Evolutionary conservation across 37 sponge, comb jelly and placozoan genomes (phyloP).

Genomic region (Dysidea cf. avara): DNA sequence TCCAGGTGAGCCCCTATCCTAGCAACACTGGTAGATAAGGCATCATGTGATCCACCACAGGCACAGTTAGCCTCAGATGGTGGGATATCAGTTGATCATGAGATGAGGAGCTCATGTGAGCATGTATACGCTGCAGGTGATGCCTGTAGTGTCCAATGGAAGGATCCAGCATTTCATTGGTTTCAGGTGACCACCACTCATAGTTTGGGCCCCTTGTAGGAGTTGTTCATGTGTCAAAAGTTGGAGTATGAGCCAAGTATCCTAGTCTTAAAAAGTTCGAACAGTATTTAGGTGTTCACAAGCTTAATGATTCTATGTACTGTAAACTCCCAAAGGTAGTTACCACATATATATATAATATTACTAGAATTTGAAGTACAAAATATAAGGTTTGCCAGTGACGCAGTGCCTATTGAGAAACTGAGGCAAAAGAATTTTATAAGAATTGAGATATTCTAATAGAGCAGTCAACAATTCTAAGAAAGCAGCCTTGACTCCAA

Average conservation of each 20-base stretch:
- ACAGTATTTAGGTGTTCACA: too few species aligned
- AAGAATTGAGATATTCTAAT: too few species aligned
- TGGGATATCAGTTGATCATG: slow-evolving; percentile 83
- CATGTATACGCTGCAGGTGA: slow-evolving; percentile 98
- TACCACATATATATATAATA: background rate
- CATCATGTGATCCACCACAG: background rate
- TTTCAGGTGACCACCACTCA: slow-evolving; percentile 63
- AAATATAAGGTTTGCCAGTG: too few species aligned
- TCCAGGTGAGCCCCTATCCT: slow-evolving; percentile 3
- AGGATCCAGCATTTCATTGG: slow-evolving; percentile 52
- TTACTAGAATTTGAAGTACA: background rate
- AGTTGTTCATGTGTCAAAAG: too few species aligned
- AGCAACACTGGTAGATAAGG: background rate
- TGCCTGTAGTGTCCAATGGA: slow-evolving; percentile 81
- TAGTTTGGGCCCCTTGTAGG: too few species aligned
- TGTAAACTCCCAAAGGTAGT: background rate
- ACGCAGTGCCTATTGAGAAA: too few species aligned
- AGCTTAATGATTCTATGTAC: too few species aligned
- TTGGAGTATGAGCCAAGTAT: too few species aligned
- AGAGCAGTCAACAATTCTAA: too few species aligned
- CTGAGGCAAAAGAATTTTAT: too few species aligned
- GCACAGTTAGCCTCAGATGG: slow-evolving; percentile 51
- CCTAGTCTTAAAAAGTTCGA: too few species aligned
- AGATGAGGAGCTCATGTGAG: slow-evolving; percentile 76
- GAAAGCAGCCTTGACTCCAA: too few species aligned